Percentiles rank a stretch among this genome's conserved stretches.
phyloP scores from a whole-genome alignment of 2,113 vertebrate species.

The Silurus meridionalis region DNA sequence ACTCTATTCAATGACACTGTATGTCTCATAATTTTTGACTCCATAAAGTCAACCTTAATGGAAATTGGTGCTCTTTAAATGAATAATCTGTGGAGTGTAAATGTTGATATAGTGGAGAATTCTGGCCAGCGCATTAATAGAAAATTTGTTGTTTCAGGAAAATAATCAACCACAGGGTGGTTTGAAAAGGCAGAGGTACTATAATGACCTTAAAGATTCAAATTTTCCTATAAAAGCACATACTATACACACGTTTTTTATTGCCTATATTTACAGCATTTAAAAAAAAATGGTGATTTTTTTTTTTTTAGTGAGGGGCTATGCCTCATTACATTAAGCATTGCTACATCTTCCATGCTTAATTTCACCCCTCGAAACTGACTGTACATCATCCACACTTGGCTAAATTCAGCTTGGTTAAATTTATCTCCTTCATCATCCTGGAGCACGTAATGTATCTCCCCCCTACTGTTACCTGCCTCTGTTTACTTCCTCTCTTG shows the following conservation, averaged over 20 bases:
- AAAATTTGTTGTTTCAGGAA: background rate
- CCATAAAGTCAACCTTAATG: background rate
- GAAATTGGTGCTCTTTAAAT: background rate
- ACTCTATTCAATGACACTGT: background rate
- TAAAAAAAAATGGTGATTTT: no score
- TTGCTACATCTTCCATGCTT: background rate
- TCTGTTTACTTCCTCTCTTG: background rate
- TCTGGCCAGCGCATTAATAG: background rate
- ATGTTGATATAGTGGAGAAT: background rate
- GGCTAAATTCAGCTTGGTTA: background rate
- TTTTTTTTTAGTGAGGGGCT: background rate
- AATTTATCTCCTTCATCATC: background rate
- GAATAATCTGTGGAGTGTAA: background rate
- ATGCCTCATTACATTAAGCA: slow-evolving; percentile 13
- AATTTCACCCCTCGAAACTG: background rate
- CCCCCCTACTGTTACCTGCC: background rate
- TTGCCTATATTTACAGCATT: no score
- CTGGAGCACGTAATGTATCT: background rate
- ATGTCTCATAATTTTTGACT: background rate
- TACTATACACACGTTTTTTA: no score
- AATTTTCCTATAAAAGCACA: background rate
- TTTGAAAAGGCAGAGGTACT: no score
- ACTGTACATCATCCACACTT: slow-evolving; percentile 15
- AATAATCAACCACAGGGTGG: background rate
- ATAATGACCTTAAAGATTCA: no score